Conservation (phyloP, 2,797 vertebrate species). For the Melanotaenia boesemani region DNA sequence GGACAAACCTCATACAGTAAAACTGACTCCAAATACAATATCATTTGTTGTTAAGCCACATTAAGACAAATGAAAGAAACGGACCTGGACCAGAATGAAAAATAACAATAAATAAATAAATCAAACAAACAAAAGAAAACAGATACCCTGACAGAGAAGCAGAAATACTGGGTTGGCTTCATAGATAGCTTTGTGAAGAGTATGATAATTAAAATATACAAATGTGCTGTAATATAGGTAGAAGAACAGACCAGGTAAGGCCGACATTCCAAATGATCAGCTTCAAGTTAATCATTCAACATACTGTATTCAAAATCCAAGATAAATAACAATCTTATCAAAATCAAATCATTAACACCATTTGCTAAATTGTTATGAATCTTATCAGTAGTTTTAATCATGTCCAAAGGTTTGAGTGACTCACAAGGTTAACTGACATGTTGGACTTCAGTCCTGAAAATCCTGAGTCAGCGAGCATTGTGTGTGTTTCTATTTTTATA, state of each 20-base stretch:
- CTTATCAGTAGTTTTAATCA: constrained; percentile 2
- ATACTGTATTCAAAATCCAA: neutral
- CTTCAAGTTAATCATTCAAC: neutral
- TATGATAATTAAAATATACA: neutral
- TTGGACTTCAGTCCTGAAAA: constrained; percentile 33
- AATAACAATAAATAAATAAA: too few relatives aligned
- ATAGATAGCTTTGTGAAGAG: too few relatives aligned
- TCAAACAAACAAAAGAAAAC: too few relatives aligned
- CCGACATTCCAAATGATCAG: neutral
- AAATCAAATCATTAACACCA: neutral
- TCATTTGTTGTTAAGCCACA: too few relatives aligned
- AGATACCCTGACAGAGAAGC: too few relatives aligned
- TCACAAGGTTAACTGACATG: neutral
- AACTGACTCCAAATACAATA: too few relatives aligned
- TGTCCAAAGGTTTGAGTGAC: constrained; percentile 8
- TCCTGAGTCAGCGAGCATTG: constrained; percentile 12
- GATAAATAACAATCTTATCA: neutral
- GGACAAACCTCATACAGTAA: too few relatives aligned
- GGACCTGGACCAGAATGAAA: too few relatives aligned
- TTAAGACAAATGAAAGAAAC: too few relatives aligned
- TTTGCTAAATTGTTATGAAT: neutral
- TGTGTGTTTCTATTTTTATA: constrained; percentile 2
- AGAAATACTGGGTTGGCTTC: too few relatives aligned
- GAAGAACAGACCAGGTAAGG: neutral
- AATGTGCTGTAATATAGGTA: neutral